phyloP scores from a whole-genome alignment of 2,888 invertebrate species.

The Lasioglossum morio region DNA sequence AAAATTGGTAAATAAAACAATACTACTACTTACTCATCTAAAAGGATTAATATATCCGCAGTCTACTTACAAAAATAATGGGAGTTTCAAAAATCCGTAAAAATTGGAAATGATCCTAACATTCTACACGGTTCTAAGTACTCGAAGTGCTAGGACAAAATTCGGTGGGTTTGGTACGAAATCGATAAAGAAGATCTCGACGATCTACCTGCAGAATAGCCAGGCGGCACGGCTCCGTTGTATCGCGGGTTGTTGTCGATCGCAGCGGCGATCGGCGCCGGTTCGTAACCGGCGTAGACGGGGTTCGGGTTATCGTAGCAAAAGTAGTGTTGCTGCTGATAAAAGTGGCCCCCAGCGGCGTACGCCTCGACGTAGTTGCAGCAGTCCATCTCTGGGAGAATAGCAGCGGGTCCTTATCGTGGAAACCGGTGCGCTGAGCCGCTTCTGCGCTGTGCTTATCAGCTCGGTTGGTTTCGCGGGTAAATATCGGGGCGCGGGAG shows the following conservation, averaged over 20 bases:
- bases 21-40: not conserved
- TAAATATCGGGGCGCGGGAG: conserved; percentile 1
- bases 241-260: conserved; percentile 79
- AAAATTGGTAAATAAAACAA: not conserved
- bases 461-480: conserved; percentile 6
- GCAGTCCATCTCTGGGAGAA: conserved; percentile 79
- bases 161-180: not conserved
- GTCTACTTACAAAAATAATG: not conserved
- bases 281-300: conserved; percentile 73
- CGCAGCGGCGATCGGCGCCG: conserved; percentile 76
- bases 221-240: conserved; percentile 79
- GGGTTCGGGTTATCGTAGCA: conserved; percentile 80
- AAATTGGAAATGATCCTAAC: not conserved
- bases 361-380: conserved; percentile 83
- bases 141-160: not conserved
- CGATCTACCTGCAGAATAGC: conserved; percentile 81
- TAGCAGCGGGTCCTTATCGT: conserved; percentile 43
- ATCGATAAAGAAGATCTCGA: not conserved
- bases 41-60: not conserved
- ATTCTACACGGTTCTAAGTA: not conserved
- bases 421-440: conserved; percentile 25
- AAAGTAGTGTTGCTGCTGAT: conserved; percentile 79
- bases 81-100: too few species aligned
- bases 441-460: conserved; percentile 30
- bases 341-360: conserved; percentile 78